A percentile compares a stretch with the other conserved stretches of the same genome.
Evolutionary conservation across 2,888 invertebrate genomes (phyloP).

Genomic region (Polietes domitor): DNA sequence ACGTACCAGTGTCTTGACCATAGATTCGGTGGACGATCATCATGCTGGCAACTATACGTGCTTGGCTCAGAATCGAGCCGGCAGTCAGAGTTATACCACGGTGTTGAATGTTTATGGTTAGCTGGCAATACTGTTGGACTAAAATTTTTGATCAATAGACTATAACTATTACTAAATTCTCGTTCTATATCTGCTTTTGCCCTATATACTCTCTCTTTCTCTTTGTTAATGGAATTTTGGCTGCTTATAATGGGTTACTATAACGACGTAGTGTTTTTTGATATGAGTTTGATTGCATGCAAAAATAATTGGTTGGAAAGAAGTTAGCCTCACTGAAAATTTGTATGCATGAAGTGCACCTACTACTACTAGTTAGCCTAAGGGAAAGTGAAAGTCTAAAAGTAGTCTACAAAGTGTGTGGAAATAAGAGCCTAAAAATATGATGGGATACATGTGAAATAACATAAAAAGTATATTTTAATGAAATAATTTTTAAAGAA

Average conservation of each 20-base stretch:
- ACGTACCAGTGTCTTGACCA: slow-evolving; percentile 84
- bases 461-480: too few species aligned
- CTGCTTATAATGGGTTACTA: slow-evolving; percentile 30
- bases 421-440: too few species aligned
- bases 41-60: slow-evolving; percentile 91
- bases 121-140: slow-evolving; percentile 59
- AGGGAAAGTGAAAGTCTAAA: background rate
- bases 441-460: too few species aligned
- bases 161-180: slow-evolving; percentile 10
- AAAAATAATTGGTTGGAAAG: slow-evolving; percentile 12
- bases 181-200: slow-evolving; percentile 6
- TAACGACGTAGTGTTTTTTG: background rate
- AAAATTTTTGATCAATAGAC: background rate
- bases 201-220: background rate
- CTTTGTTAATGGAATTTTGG: slow-evolving; percentile 18
- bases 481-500: too few species aligned
- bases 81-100: slow-evolving; percentile 86
- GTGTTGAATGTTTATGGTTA: slow-evolving; percentile 88
- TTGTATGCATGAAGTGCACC: slow-evolving; percentile 28
- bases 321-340: background rate
- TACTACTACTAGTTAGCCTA: background rate
- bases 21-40: slow-evolving; percentile 84
- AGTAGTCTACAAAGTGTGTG: background rate
- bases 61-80: slow-evolving; percentile 87
- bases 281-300: slow-evolving; percentile 18